A percentile compares a stretch with the other conserved stretches of the same genome.
Conservation (phyloP, 1,140 invertebrate species). For the Gonioctena quinquepunctata region DNA sequence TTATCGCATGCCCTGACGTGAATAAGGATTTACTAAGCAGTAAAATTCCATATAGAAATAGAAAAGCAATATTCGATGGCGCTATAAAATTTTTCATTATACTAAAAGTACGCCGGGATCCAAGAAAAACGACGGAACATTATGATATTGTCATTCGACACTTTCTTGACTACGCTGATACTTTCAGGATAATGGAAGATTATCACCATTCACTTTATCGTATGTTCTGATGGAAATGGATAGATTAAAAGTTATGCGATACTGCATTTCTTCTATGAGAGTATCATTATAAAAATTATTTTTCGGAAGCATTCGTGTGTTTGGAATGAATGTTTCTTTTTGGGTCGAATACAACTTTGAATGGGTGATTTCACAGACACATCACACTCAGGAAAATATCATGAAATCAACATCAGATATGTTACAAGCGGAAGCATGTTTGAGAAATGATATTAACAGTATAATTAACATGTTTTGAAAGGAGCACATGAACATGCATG, state of each 20-base stretch:
- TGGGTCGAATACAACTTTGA: no score
- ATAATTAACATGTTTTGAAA: no score
- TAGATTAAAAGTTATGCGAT: not conserved
- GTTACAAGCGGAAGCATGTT: no score
- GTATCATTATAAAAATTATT: no score
- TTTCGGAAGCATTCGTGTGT: no score
- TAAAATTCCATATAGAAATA: constrained; percentile 33
- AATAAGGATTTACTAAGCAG: constrained; percentile 31
- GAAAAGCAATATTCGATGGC: constrained; percentile 27
- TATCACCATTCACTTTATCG: not conserved
- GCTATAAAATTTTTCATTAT: constrained; percentile 35
- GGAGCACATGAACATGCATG: no score
- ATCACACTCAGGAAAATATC: no score
- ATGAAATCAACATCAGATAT: no score
- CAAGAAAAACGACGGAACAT: constrained; percentile 26
- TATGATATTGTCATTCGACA: constrained; percentile 28
- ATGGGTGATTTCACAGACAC: no score
- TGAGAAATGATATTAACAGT: no score
- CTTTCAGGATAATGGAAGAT: constrained; percentile 10
- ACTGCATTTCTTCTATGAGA: no score
- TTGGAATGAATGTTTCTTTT: no score
- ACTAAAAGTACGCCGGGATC: constrained; percentile 21
- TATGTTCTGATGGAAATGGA: not conserved
- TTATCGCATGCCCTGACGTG: constrained; percentile 24
- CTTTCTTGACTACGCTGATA: not conserved